Evolutionary conservation across 2,888 invertebrate genomes (phyloP), one percentile per base, ranked within the genome.

Genomic region (Coenonympha arcania): DNA sequence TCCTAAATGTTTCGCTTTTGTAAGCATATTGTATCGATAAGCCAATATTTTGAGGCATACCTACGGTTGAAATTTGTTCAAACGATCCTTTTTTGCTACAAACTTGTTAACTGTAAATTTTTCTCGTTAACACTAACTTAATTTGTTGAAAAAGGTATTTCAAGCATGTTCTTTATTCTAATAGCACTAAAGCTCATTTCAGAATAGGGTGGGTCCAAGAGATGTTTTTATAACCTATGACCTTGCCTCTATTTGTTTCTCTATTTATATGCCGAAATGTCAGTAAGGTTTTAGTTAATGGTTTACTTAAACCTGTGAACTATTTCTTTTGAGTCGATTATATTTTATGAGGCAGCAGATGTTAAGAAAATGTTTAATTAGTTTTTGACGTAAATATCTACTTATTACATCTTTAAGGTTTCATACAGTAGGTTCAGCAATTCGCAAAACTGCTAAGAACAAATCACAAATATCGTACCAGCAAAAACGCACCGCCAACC

Each of bases 221-320:
- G 6, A 28, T 26, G 53, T 61, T 56, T 60, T 56, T 48, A 58
- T 66, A 66, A 73, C 71, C 78, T 79, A 56, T 73, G 65, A 68
- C 73, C 70, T 61, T 55, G 51, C 15, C 60, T 64, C 71, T 66
- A 77, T 75, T 76, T 70, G 71, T 80, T 71, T 67, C 26, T 54
- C 58, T 61, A 65, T 76, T 74, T 74, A 75, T 76, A 76, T 76
- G 69, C 61, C 66, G 63, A 71, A 73, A 73, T 71, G 76, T 77
- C 78, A 76, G 68, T 69, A 62, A 56, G 54, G 64, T 66, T 63
- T 54, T 52, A 59, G 44, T 52, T 58, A 64, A 59, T 58, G 57
- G 62, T 66, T 65, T 62, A 62, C 57, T 59, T 65, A 62, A n/a
- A 66, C 62, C 61, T 68, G 66, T 66, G 57, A 73, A 59, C 57